Conservation (phyloP, 2,113 vertebrate genomes). For the Nannobrachium achirus region DNA sequence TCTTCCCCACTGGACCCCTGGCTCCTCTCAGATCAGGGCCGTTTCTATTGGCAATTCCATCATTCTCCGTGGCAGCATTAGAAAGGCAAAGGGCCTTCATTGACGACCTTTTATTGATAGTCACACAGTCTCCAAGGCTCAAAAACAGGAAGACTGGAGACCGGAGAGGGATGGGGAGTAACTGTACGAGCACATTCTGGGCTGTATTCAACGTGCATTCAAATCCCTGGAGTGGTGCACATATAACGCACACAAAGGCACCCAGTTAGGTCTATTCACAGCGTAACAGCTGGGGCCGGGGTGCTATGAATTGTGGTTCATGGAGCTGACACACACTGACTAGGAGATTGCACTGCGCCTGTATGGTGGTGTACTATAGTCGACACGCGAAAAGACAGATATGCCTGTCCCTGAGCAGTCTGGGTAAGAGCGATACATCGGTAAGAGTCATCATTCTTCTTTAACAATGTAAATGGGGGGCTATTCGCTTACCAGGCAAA, state of each 20-base stretch:
- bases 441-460: slow-evolving; percentile 11
- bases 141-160: slow-evolving; percentile 25
- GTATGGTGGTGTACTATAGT: slow-evolving; percentile 24
- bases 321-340: slow-evolving; percentile 53
- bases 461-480: slow-evolving; percentile 50
- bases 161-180: neutral
- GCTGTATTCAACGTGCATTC: neutral
- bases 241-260: slow-evolving; percentile 19
- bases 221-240: slow-evolving; percentile 22
- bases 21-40: neutral
- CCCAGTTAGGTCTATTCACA: slow-evolving; percentile 23
- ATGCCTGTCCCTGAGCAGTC: slow-evolving; percentile 22
- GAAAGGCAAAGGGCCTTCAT: slow-evolving; percentile 25
- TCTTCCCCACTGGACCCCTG: slow-evolving; percentile 16
- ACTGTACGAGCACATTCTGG: neutral
- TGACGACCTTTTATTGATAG: slow-evolving; percentile 44
- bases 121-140: slow-evolving; percentile 36
- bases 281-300: slow-evolving; percentile 1
- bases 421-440: slow-evolving; percentile 41
- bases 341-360: slow-evolving; percentile 53
- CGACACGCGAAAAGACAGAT: slow-evolving; percentile 39
- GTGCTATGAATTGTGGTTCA: slow-evolving; percentile 44
- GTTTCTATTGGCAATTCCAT: slow-evolving; percentile 29
- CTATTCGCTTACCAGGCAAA: slow-evolving; percentile 47
- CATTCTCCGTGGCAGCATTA: slow-evolving; percentile 37